These are phyloP conservation scores for Petrolisthes manimaculis DNA, from an alignment of 2,888 invertebrate genomes.

Conservation along the genomic window DNA sequence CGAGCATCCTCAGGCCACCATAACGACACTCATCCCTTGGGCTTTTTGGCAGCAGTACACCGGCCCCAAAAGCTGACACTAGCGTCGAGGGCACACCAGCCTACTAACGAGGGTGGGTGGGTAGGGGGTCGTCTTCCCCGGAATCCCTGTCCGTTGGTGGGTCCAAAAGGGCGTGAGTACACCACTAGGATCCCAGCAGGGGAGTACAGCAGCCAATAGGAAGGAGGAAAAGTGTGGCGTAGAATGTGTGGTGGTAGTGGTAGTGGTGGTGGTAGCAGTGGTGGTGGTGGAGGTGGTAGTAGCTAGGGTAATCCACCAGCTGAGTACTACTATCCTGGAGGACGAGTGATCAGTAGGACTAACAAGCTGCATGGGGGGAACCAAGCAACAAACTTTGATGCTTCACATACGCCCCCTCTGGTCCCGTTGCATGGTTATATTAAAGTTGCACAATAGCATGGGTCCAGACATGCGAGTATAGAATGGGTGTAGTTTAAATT, in stretches of 20 bases:
- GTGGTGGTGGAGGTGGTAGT: too few relatives aligned
- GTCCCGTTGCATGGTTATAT: too few relatives aligned
- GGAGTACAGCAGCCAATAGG: slow-evolving; percentile 24
- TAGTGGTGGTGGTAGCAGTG: too few relatives aligned
- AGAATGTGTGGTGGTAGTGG: slow-evolving; percentile 14
- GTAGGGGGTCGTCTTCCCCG: not conserved
- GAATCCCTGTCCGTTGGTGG: slow-evolving; percentile 27
- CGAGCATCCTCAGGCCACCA: slow-evolving; percentile 38
- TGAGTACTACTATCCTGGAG: too few relatives aligned
- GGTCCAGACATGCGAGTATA: too few relatives aligned
- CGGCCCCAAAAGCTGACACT: slow-evolving; percentile 4
- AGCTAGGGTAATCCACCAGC: too few relatives aligned
- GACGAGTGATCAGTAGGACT: too few relatives aligned
- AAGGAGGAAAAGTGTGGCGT: slow-evolving; percentile 23
- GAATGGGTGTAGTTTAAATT: too few relatives aligned
- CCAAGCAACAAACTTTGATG: too few relatives aligned
- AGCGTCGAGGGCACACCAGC: slow-evolving; percentile 14
- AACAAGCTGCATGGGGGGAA: too few relatives aligned
- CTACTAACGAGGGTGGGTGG: slow-evolving; percentile 20
- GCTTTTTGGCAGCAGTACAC: slow-evolving; percentile 23
- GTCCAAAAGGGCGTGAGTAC: slow-evolving; percentile 25
- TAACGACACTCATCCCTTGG: slow-evolving; percentile 39
- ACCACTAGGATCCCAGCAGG: slow-evolving; percentile 28
- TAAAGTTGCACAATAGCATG: too few relatives aligned
- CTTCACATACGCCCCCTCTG: too few relatives aligned